These are phyloP conservation scores for Argya squamiceps DNA, from an alignment of 2,797 vertebrate species.

Conservation along the genomic window DNA sequence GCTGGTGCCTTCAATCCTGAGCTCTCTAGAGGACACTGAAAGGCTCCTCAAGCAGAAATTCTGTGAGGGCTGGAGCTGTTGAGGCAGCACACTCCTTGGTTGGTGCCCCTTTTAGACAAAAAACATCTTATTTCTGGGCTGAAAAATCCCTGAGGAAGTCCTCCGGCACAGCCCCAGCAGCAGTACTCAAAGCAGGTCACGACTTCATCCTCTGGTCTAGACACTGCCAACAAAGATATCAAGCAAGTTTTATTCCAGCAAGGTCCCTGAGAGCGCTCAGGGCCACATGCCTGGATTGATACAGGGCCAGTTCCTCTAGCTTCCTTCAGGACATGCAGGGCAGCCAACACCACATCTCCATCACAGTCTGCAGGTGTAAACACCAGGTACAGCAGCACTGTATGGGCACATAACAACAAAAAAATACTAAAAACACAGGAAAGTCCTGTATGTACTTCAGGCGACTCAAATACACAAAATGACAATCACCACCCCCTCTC, in stretches of 20 bases:
- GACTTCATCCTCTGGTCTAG: neutral
- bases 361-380: neutral
- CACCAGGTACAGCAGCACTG: rapidly evolving
- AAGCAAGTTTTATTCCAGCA: neutral
- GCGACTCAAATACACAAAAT: neutral
- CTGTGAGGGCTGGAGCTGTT: neutral
- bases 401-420: neutral
- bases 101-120: neutral
- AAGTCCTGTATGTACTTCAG: neutral
- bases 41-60: neutral
- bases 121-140: neutral
- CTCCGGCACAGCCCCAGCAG: neutral
- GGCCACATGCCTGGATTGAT: rapidly evolving
- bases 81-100: neutral
- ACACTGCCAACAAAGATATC: neutral
- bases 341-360: neutral
- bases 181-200: neutral
- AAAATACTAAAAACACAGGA: neutral
- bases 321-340: neutral
- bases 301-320: neutral
- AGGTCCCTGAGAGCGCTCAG: neutral
- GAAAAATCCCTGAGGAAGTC: neutral
- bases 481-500: neutral
- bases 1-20: rapidly evolving
- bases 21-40: neutral